Evolutionary conservation across 2,797 vertebrate genomes (phyloP).

Genomic region (Micrastur ruficollis): DNA sequence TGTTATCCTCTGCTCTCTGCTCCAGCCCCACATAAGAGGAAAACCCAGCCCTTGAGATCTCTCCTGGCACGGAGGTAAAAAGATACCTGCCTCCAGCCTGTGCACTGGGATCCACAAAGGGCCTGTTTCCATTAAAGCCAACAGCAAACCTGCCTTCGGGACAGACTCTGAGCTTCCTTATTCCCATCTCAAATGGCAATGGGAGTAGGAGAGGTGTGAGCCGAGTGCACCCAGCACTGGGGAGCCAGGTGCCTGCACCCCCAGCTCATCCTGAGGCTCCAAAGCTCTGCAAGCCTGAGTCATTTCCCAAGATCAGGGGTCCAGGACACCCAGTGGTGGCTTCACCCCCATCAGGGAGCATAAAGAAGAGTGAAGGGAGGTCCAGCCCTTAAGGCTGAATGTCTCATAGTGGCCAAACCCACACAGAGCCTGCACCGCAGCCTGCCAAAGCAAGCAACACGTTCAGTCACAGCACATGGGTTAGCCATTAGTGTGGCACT

Average conservation of each 20-base stretch:
- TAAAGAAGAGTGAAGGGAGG: not conserved
- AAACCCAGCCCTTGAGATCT: not conserved
- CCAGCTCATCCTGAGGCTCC: not conserved
- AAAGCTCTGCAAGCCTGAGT: not conserved
- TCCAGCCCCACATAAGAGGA: not conserved
- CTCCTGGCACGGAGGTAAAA: not conserved
- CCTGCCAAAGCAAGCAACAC: not conserved
- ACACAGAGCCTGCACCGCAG: not conserved
- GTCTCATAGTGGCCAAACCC: not conserved
- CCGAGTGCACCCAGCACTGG: not conserved
- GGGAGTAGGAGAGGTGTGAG: not conserved
- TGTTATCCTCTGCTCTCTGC: not conserved
- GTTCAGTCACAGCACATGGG: not conserved
- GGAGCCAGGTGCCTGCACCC: not conserved
- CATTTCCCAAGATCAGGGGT: rapidly evolving
- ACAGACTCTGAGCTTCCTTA: not conserved
- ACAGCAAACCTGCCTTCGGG: not conserved
- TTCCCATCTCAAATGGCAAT: not conserved
- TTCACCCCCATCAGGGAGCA: not conserved
- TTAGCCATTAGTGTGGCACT: not conserved
- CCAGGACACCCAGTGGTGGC: not conserved
- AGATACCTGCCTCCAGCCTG: not conserved
- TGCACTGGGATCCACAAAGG: not conserved
- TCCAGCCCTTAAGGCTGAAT: not conserved
- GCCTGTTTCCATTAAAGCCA: not conserved